Base-by-base conservation (phyloP, 2,888 invertebrate genomes). In the Microplitis manilae region DNA sequence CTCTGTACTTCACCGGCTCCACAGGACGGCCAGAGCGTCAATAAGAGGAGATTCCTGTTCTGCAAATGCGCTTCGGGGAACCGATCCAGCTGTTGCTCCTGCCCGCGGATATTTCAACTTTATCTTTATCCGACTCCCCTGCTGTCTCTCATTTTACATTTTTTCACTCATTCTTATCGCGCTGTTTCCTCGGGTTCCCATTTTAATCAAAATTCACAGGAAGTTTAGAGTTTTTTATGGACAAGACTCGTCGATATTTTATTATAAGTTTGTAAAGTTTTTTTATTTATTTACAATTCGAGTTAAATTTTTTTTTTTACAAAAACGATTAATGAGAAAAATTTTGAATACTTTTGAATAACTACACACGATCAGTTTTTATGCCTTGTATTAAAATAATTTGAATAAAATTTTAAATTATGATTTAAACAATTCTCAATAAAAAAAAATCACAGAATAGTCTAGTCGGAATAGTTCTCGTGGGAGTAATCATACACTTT, bases 1-100 rank as follows among this genome's bases (percentile, higher is more conserved):
- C 41, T 41, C 50, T 5, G 13, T 50, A 50, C 13, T 50, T 13
- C 13, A 50, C 13, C 50, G 13, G 50, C 50, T 13, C 50, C 9
- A 13, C 13, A 5, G 13, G 13, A 50, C 13, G 50, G 82, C 79
- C 80, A 84, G 77, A 85, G 85, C 86, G 86, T 87, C 87, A 87
- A 88, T 87, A 89, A 89, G 88, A 88, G 89, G 85, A 87, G 87
- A 88, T 83, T 87, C 87, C 88, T 90, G 89, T 89, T 87, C 87
- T 83, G 85, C 85, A 90, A 90, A 90, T 90, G 90, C 85, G 89
- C 90, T 88, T 85, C 88, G 87, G 90, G 90, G 88, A 89, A 89
- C 87, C 79, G 85, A 89, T 89, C 89, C 90, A 90, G 90, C 90
- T 90, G 90, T 90, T 90, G 90, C 88, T 87, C 84, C 83, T 83